Evolutionary conservation across 2,113 vertebrate species (phyloP).

Genomic region (Gallinago paraguaiae): DNA sequence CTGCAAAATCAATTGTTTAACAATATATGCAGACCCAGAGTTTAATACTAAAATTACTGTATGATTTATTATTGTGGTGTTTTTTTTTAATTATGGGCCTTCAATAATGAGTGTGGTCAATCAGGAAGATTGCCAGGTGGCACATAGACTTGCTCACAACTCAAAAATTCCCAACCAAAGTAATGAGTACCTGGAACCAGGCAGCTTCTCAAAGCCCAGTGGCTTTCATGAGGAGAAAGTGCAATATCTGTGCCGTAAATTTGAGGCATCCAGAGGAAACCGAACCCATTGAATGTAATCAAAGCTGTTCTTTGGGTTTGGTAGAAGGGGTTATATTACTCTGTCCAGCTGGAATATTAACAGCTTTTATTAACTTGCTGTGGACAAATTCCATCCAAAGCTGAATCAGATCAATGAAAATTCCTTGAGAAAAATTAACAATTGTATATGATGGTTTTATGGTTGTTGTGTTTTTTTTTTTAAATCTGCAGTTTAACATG

Average conservation of each 20-base stretch:
- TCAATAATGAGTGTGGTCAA: not conserved
- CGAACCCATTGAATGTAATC: not conserved
- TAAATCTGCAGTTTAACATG: not conserved
- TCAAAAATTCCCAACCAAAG: not conserved
- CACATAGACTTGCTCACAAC: not conserved
- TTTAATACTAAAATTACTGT: not conserved
- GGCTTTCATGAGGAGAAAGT: not conserved
- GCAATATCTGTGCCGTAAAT: not conserved
- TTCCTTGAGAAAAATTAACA: not conserved
- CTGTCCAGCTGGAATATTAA: not conserved
- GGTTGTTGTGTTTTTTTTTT: not conserved
- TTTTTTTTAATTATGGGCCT: not conserved
- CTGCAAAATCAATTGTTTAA: not conserved
- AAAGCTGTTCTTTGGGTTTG: not conserved
- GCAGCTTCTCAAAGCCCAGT: not conserved
- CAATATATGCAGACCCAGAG: not conserved
- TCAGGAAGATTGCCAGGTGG: not conserved
- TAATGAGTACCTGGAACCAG: not conserved
- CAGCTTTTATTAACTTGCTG: not conserved
- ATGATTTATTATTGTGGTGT: not conserved
- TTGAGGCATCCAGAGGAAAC: not conserved
- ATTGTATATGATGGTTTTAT: not conserved
- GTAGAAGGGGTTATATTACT: not conserved
- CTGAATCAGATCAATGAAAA: not conserved
- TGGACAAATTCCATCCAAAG: not conserved